Evolutionary conservation across 1,140 invertebrate species (phyloP), one percentile per base, ranked within the genome.

Genomic region (Drosophila navojoa): DNA sequence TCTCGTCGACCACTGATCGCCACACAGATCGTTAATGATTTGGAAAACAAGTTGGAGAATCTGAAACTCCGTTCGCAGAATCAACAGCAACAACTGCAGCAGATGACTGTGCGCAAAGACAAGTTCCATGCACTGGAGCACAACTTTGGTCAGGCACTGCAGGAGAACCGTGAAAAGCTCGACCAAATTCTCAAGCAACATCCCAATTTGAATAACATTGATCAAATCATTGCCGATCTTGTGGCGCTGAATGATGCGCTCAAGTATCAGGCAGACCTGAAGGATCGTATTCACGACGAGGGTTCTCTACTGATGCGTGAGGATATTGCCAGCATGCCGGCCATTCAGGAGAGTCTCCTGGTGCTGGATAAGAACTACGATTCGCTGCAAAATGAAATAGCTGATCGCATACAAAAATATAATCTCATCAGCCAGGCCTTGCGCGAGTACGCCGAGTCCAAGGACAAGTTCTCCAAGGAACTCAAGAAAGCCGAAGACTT

Each of bases 301-400:
- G 96, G 96, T 1, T 93, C 95, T 16, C 93, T 95, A 55, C 91
- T 98, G 40, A 96, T 97, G 93, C 95, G 96, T 77, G 95, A 96
- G 92, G 97, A 97, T 92, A 95, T 96, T 72, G 94, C 94, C 27
- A 96, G 96, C 75, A 95, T 96, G 90, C 94, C 95, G 4, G 94
- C 94, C 3, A 95, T 97, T 62, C 97, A 98, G 92, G 96, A 96
- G 64, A 94, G 95, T 40, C 85, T 98, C 0, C 94, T 96, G 2
- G 94, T 95, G 0, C 94, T 96, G 40, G 96, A 97, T 75, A 94
- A 94, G 29, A 95, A 95, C 64, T 98, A 96, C 94, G 96, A 97
- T 80, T 95, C 95, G 80, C 92, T 97, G 0, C 95, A 95, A 61
- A 95, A 96, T 57, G 91, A 95, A 16, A 93, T 98, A 5, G 93